Percentiles rank a stretch among this genome's conserved stretches.
These are phyloP conservation scores for Nasua narica DNA, from an alignment of 2,797 vertebrate genomes.

Conservation along the genomic window DNA sequence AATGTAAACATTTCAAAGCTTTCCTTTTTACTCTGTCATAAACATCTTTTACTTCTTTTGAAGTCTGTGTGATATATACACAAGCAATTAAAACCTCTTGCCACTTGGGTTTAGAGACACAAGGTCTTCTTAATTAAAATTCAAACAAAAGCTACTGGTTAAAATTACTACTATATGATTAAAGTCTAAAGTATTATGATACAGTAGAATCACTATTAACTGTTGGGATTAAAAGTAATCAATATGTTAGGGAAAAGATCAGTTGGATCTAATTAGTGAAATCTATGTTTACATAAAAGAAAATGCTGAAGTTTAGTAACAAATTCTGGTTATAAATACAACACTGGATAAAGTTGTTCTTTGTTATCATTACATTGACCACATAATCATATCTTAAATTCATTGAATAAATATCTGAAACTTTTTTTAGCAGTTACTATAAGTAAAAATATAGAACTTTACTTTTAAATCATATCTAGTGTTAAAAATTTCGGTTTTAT, in stretches of 20 bases:
- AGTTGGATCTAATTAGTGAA: conserved; percentile 88
- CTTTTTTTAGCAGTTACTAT: conserved; percentile 55
- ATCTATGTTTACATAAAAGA: conserved; percentile 81
- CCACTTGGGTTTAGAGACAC: conserved; percentile 91
- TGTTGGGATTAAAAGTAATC: conserved; percentile 91
- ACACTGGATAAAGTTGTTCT: conserved; percentile 73
- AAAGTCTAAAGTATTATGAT: conserved; percentile 95
- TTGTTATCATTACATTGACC: conserved; percentile 73
- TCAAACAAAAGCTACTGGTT: conserved; percentile 95
- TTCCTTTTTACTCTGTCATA: conserved; percentile 93
- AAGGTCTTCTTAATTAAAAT: conserved; percentile 97
- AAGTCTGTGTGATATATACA: conserved; percentile 97
- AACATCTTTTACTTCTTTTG: conserved; percentile 95
- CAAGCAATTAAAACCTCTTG: conserved; percentile 94
- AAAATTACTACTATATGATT: conserved; percentile 91
- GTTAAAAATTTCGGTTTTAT: conserved; percentile 64
- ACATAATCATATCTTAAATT: conserved; percentile 71
- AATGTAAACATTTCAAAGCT: conserved; percentile 95
- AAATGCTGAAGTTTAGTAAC: conserved; percentile 77
- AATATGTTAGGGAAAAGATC: conserved; percentile 89
- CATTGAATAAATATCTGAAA: conserved; percentile 60
- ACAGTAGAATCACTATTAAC: conserved; percentile 93
- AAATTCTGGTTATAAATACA: conserved; percentile 76
- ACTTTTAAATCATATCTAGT: conserved; percentile 44
- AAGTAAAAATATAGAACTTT: conserved; percentile 64